A percentile compares a stretch with the other conserved stretches of the same genome.
phyloP scores from a whole-genome alignment of 2,797 vertebrate genomes.

The Squalus acanthias region DNA sequence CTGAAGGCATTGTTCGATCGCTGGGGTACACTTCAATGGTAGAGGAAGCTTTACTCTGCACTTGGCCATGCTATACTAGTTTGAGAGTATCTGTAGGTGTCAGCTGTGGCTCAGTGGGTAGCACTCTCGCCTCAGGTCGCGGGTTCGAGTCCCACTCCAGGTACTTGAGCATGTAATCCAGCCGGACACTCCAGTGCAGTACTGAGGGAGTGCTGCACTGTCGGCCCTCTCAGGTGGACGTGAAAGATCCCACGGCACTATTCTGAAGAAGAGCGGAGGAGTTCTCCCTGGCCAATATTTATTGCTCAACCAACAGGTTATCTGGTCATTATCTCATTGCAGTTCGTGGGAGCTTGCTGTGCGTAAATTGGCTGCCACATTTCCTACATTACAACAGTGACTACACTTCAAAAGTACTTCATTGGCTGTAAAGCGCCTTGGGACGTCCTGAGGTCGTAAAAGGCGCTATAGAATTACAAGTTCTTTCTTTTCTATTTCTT shows the following conservation, averaged over 20 bases:
- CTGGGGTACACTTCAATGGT: background rate
- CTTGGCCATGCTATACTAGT: background rate
- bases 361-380: no score
- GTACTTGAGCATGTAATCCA: background rate
- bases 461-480: background rate
- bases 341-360: background rate
- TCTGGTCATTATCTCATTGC: background rate
- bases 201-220: background rate
- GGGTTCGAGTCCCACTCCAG: background rate
- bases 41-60: background rate
- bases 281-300: background rate
- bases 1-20: background rate
- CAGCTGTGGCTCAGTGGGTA: background rate
- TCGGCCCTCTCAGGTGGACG: background rate
- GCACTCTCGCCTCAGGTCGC: background rate
- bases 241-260: background rate
- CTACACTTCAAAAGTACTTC: background rate
- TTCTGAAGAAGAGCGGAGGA: background rate
- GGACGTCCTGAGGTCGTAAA: background rate
- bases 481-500: background rate
- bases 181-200: background rate
- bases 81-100: no score
- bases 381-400: no score
- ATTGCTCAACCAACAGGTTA: background rate
- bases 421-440: background rate